Percentiles rank a stretch among this genome's conserved stretches.
Evolutionary conservation across 1,140 invertebrate species (phyloP).

Genomic region (Spodoptera litura): DNA sequence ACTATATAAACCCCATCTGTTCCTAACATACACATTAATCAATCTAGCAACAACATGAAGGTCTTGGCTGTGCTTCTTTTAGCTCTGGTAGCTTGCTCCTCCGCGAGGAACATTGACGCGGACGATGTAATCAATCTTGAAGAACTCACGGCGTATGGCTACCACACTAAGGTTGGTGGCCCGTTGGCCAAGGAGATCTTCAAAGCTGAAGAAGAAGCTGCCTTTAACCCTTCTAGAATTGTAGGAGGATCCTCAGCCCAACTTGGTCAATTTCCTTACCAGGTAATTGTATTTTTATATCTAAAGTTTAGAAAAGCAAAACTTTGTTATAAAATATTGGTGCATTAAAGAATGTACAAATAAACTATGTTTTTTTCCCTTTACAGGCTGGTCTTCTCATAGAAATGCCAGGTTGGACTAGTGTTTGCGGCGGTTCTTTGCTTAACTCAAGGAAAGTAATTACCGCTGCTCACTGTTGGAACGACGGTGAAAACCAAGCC

Average conservation of each 20-base stretch:
- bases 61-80: slow-evolving; percentile 16
- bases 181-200: background rate
- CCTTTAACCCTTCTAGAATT: background rate
- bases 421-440: slow-evolving; percentile 39
- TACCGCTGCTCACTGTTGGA: slow-evolving; percentile 46
- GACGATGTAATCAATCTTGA: slow-evolving; percentile 29
- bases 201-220: background rate
- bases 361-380: too few relatives aligned
- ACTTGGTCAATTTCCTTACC: slow-evolving; percentile 19
- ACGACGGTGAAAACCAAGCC: slow-evolving; percentile 48
- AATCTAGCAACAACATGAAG: background rate
- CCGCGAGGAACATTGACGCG: slow-evolving; percentile 10
- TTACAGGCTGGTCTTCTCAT: slow-evolving; percentile 45
- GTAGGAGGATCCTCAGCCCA: background rate
- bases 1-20: background rate
- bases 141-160: slow-evolving; percentile 1
- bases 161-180: background rate
- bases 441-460: slow-evolving; percentile 46
- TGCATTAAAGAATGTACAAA: too few relatives aligned
- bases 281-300: background rate
- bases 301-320: too few relatives aligned
- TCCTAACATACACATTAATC: background rate
- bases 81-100: slow-evolving; percentile 20
- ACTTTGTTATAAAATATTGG: too few relatives aligned
- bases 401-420: background rate